Evolutionary conservation across 2,113 vertebrate species (phyloP).

Genomic region (Grammomys surdaster): DNA sequence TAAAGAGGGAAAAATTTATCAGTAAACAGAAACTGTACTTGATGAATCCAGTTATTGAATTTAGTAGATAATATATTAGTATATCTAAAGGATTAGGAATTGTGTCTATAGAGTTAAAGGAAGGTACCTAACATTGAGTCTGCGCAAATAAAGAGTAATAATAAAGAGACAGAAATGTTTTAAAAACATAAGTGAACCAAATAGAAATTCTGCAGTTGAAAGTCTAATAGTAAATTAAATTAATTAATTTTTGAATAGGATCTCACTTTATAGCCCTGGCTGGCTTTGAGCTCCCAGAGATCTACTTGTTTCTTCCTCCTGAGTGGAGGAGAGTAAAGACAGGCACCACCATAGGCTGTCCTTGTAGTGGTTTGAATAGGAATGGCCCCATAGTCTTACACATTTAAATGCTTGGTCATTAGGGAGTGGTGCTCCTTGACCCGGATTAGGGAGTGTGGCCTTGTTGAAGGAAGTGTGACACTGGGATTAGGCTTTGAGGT

Average conservation of each 20-base stretch:
- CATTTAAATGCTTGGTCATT: background rate
- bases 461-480: background rate
- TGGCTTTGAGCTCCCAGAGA: background rate
- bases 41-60: background rate
- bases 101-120: conserved; percentile 25
- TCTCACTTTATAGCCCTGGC: background rate
- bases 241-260: background rate
- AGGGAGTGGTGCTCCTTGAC: background rate
- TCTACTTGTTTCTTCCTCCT: background rate
- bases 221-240: background rate
- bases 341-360: background rate
- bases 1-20: background rate
- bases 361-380: background rate
- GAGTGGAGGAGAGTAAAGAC: background rate
- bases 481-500: background rate
- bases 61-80: conserved; percentile 21
- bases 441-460: background rate
- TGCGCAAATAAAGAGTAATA: conserved; percentile 23
- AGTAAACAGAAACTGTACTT: background rate
- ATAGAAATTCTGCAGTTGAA: background rate
- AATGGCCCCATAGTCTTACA: background rate
- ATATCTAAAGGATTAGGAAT: background rate
- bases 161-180: conserved; percentile 7
- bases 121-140: background rate
- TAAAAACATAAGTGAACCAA: background rate